A percentile compares a stretch with the other conserved stretches of the same genome.
These are phyloP conservation scores for Argynnis bischoffii DNA, from an alignment of 2,888 invertebrate genomes.

Conservation along the genomic window DNA sequence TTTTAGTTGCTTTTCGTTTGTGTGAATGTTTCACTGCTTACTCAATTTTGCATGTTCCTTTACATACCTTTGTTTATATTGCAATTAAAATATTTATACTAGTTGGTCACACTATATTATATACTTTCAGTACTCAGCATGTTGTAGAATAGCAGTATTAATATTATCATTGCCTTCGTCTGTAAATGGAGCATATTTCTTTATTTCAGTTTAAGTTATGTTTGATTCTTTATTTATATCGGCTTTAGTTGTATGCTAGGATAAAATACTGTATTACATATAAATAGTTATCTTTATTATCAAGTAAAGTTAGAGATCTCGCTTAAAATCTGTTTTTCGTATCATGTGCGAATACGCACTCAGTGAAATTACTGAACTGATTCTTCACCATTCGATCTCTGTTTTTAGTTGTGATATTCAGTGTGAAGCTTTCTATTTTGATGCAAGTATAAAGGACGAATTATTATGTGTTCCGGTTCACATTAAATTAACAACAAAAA, in stretches of 20 bases:
- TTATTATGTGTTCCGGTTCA: too few species aligned
- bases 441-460: too few species aligned
- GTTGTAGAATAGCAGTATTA: slow-evolving; percentile 1
- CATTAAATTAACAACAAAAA: too few species aligned
- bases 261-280: neutral
- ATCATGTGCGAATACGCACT: too few species aligned
- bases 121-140: neutral
- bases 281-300: neutral
- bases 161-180: slow-evolving; percentile 1
- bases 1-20: slow-evolving; percentile 7
- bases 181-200: neutral
- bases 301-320: neutral
- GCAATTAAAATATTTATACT: neutral
- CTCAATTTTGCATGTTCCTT: slow-evolving; percentile 12
- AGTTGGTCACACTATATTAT: neutral
- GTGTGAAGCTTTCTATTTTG: too few species aligned
- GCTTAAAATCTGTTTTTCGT: too few species aligned
- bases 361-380: too few species aligned
- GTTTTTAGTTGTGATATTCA: too few species aligned
- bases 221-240: neutral
- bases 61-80: neutral
- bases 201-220: slow-evolving; percentile 5
- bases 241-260: neutral
- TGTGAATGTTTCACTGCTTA: slow-evolving; percentile 16
- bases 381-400: too few species aligned